These are phyloP conservation scores for Trididemnum nubilum DNA, from an alignment of 23 tunicate species.

Conservation along the genomic window DNA sequence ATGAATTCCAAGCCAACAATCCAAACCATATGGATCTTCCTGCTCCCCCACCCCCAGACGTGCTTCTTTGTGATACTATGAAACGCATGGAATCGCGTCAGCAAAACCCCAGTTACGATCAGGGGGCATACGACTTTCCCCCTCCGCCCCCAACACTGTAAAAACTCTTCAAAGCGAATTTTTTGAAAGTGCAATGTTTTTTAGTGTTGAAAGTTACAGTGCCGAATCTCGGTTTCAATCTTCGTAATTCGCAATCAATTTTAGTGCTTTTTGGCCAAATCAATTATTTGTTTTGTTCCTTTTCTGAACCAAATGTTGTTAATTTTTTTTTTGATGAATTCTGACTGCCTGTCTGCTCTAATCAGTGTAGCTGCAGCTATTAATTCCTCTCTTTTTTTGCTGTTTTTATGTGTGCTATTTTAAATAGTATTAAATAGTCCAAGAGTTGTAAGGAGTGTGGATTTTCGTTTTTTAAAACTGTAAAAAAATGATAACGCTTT, in stretches of 20 bases:
- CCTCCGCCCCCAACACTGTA: constrained; percentile 61
- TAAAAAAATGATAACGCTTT: too few relatives aligned
- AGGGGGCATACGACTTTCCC: constrained; percentile 18
- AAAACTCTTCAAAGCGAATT: not conserved
- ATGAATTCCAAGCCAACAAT: not conserved
- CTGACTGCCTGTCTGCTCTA: not conserved
- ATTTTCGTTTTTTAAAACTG: too few relatives aligned
- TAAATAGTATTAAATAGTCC: too few relatives aligned
- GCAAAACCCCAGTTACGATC: not conserved
- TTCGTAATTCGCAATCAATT: not conserved
- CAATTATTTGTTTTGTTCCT: not conserved
- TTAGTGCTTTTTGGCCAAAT: not conserved
- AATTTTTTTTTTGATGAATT: not conserved
- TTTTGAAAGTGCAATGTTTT: constrained; percentile 1
- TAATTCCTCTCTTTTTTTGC: too few relatives aligned
- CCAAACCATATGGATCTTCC: constrained; percentile 9
- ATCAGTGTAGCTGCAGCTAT: not conserved
- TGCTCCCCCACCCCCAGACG: constrained; percentile 55
- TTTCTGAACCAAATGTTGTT: not conserved
- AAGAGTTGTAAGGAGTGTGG: too few relatives aligned
- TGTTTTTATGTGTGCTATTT: too few relatives aligned
- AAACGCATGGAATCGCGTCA: not conserved
- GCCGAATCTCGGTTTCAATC: not conserved
- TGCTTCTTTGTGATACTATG: constrained; percentile 20
- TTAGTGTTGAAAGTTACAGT: constrained; percentile 7